Evolutionary conservation across 1,140 invertebrate species (phyloP), one percentile per base, ranked within the genome.

Genomic region (Andricus grossulariae): DNA sequence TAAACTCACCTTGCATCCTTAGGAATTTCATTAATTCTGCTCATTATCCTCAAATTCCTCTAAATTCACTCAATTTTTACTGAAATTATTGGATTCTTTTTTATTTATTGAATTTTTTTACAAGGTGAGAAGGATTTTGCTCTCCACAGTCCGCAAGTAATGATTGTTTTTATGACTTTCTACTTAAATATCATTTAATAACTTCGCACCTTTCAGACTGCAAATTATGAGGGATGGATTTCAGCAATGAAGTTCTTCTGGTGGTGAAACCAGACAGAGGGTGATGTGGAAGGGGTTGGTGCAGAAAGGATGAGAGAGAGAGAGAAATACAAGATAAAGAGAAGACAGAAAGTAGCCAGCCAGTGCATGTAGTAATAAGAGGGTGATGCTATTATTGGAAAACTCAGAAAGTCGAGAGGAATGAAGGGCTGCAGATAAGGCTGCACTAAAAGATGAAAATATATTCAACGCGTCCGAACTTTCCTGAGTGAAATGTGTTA

Each of bases 151-250:
- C 25, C 45, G 21, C 39, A 32, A 25, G 32, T 66, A 16, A 66
- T 66, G 60, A 66, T 25, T 66, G 60, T 39, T 25, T 66, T 66
- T 66, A 66, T 45, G 25, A 66, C 32, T 32, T 66, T n/a, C 60
- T 66, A 25, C 60, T 66, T 66, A 66, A 66, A 66, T 66, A 45
- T 66, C 60, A 66, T 66, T 66, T 39, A 66, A 66, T 66, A 39
- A n/a, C 25, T 66, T 32, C 16, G 60, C 60, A 66, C 60, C 60
- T 66, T 66, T 66, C 60, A 45, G 32, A 39, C 60, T 66, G 16
- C 25, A 66, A 66, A 39, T 66, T 39, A 66, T 66, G 60, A 66
- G 60, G 60, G 32, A 32, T n/a, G 60, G 60, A 66, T 66, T 66
- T 66, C 12, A 66, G 21, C 60, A 39, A 39, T 66, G 60, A 66